Evolutionary conservation across 2,888 invertebrate species (phyloP).

Genomic region (Seladonia tumulorum): DNA sequence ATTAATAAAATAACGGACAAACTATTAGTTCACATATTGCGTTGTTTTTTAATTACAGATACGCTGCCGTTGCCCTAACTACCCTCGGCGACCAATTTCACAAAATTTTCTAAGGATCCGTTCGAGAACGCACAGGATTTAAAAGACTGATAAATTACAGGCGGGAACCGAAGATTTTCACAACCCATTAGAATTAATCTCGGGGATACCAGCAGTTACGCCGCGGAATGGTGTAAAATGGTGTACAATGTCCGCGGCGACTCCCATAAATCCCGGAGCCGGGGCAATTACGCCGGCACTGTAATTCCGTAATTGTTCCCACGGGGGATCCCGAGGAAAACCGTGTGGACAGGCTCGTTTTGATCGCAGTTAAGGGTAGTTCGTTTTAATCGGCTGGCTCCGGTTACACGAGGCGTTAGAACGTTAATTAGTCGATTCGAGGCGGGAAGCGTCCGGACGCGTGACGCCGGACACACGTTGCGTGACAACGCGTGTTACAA

Average conservation of each 20-base stretch:
- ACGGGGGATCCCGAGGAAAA: not conserved
- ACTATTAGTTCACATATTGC: no score
- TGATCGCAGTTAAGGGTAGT: not conserved
- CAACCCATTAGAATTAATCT: not conserved
- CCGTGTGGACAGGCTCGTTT: not conserved
- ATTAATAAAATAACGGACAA: no score
- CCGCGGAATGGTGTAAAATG: not conserved
- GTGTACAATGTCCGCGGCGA: not conserved
- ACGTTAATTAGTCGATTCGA: not conserved
- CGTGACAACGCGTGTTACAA: conserved; percentile 55
- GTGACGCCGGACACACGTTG: conserved; percentile 25
- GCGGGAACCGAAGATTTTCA: not conserved
- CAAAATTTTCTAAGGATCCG: no score
- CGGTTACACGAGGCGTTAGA: not conserved
- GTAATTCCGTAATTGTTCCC: not conserved
- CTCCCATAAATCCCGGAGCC: not conserved
- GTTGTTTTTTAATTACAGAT: no score
- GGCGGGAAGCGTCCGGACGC: not conserved
- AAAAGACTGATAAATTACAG: no score
- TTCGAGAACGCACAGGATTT: no score
- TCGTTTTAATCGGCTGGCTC: not conserved
- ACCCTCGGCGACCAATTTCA: no score
- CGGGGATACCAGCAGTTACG: not conserved
- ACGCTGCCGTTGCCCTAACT: no score
- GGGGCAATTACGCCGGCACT: not conserved